Evolutionary conservation across 2,797 vertebrate genomes (phyloP), one percentile per base, ranked within the genome.

Genomic region (Gallinago solitaria): DNA sequence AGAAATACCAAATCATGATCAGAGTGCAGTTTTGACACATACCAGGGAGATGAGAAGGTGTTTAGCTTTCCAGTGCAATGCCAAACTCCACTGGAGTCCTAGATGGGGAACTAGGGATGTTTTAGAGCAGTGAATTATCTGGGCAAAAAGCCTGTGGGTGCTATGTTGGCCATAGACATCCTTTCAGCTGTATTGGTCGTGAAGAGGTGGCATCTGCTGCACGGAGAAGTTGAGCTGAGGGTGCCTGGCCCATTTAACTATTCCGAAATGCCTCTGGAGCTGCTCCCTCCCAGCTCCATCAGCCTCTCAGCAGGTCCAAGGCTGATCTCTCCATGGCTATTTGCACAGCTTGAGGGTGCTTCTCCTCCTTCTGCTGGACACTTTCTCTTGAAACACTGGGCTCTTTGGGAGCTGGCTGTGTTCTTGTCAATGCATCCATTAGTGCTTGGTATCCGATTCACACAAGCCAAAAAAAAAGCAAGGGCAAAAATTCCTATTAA

Each of bases 1-100:
- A 98, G 97, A 97, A 98, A 98, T 95, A 68, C 43, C 48, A 73
- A 67, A 85, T 73, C 93, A 94, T 82, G 97, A 97, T 96, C 93
- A 95, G 95, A 73, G 89, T 95, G 95, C 95, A 95, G 95, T 96
- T 97, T 57, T 97, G 86, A 83, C 95, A 96, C 28, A 91, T 96
- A 87, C 50, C 95, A 91, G 90, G 95, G 95, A 96, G 83, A 67
- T 84, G 97, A 76, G 96, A 27, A 97, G 97, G 96, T 94, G 95
- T 95, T 76, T 41, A 63, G 39, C 32, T 77, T 54, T 47, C 12
- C 32, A 60, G 19, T 6, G 16, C 37, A 11, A 48, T 19, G 50
- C 35, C 63, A 63, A 68, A 10, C 6, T 28, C 18, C 50, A 51
- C 10, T 28, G 50, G 50, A 28, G 23, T 28, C 45, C 59, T 41